phyloP scores from a whole-genome alignment of 2,113 vertebrate genomes.

The Pedetes capensis region DNA sequence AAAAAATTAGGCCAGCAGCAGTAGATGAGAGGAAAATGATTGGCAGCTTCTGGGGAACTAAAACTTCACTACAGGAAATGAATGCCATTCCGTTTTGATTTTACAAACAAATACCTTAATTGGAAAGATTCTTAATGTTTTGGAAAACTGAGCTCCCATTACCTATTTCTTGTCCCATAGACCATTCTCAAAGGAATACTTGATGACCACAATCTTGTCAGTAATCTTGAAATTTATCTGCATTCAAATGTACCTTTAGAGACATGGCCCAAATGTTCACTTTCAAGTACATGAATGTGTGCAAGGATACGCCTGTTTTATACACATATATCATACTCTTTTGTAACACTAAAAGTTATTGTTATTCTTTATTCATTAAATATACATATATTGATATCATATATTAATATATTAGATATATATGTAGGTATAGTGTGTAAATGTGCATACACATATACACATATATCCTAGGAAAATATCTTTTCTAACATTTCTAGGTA shows the following conservation, averaged over 20 bases:
- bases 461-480: background rate
- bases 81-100: background rate
- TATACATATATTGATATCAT: background rate
- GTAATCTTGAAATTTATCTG: background rate
- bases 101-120: conserved; percentile 32
- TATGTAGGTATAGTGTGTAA: background rate
- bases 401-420: background rate
- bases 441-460: background rate
- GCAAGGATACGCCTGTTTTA: background rate
- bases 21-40: background rate
- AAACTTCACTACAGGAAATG: conserved; percentile 20
- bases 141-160: conserved; percentile 30
- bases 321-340: background rate
- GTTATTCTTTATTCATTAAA: background rate
- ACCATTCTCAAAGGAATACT: background rate
- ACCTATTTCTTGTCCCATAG: background rate
- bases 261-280: background rate
- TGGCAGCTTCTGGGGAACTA: background rate
- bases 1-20: background rate
- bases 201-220: background rate
- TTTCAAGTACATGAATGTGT: background rate
- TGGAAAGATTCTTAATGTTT: background rate
- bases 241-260: background rate
- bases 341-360: background rate
- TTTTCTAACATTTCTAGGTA: background rate